Evolutionary conservation across 1,140 invertebrate species (phyloP).

Genomic region (Philopotamus ludificatus): DNA sequence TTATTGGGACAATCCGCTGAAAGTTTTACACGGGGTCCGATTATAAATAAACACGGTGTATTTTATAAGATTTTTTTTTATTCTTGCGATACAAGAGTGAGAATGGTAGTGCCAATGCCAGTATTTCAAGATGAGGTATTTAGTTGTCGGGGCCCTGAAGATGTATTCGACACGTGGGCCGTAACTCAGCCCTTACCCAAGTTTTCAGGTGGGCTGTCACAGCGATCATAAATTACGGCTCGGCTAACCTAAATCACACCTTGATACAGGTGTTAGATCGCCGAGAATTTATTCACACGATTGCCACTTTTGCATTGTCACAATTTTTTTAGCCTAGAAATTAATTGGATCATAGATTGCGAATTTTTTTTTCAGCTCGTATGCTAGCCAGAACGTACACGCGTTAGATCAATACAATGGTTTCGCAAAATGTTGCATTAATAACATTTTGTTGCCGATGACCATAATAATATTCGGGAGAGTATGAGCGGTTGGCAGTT

Average conservation of each 20-base stretch:
- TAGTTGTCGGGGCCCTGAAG: slow-evolving; percentile 35
- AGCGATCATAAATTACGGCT: slow-evolving; percentile 16
- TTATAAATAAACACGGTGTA: not conserved
- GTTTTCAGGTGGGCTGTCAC: slow-evolving; percentile 3
- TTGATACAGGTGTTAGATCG: slow-evolving; percentile 27
- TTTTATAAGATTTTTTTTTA: not conserved
- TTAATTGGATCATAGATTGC: no score
- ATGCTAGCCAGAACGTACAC: no score
- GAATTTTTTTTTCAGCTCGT: no score
- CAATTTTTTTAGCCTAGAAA: no score
- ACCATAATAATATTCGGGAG: not conserved
- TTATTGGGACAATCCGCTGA: no score
- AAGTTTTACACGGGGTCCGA: no score
- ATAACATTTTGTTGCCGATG: not conserved
- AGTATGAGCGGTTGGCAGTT: not conserved
- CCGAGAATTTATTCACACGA: slow-evolving; percentile 19
- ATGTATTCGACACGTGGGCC: slow-evolving; percentile 35
- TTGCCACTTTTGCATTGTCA: not conserved
- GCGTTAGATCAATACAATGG: not conserved
- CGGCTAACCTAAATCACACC: slow-evolving; percentile 26
- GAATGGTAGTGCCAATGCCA: not conserved
- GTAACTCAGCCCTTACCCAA: slow-evolving; percentile 26
- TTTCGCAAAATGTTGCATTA: not conserved
- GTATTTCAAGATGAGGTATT: slow-evolving; percentile 34
- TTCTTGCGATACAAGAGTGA: not conserved